Base-by-base conservation (phyloP, 2,888 invertebrate genomes). In the Lithophane semibrunnea region DNA sequence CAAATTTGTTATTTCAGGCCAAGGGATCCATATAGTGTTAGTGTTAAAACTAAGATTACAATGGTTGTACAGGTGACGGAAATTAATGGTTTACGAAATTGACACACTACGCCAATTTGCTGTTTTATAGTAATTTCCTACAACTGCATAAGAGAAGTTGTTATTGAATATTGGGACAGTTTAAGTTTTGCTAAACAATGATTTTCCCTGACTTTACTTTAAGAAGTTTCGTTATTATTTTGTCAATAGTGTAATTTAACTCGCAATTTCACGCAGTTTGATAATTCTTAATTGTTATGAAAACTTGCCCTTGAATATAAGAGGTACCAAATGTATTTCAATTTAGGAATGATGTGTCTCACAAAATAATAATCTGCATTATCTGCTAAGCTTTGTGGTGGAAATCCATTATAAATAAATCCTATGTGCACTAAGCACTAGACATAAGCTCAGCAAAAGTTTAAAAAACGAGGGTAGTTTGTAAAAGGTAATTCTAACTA, bases 401-500 rank as follows among this genome's bases (percentile, higher is more conserved):
- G 13, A 37, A 42, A 24, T 42, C 21, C 21, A n/a, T 49, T 60
- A 60, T 16, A 16, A 52, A 65, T 37, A 44, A 65, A 21, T 37
- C 49, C 0, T 12, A 16, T 29, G n/a, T 21, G n/a, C 44, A 54
- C 21, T 24, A 47, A 79, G 47, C 13, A 21, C 37, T 54, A 24
- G 42, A 64, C 56, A n/a, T 47, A 21, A 37, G 37, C 47, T 29
- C 42, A 24, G 37, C 52, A 63, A 18, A 63, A 81, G 24, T 80
- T 81, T 49, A 47, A 76, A 76, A 70, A 61, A 56, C 44, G 37
- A 58, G 24, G 24, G n/a, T 24, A 67, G 52, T 77, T 56, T 56
- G 44, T 70, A 70, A 70, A 67, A 77, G 68, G 58, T 68, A 60
- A 73, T 79, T 69, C 64, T 24, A 47, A 24, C 37, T 65, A 65